These are phyloP conservation scores for Mesoligia furuncula DNA, from an alignment of 2,888 invertebrate species.

Conservation along the genomic window DNA sequence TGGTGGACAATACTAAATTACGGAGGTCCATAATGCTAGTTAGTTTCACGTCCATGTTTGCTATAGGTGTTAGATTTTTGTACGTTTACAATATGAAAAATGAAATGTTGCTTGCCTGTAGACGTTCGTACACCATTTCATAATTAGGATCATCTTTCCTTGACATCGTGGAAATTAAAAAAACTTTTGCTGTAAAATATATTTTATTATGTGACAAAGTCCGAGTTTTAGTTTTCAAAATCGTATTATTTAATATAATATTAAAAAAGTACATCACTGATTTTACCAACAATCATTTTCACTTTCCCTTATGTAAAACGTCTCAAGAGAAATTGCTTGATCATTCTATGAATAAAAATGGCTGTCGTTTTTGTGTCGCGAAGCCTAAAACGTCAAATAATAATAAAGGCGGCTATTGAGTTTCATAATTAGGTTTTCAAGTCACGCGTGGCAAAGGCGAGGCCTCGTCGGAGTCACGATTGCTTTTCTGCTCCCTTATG, in stretches of 20 bases:
- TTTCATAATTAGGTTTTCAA: constrained; percentile 52
- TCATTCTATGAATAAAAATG: constrained; percentile 36
- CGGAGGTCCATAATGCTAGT: constrained; percentile 86
- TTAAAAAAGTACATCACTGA: constrained; percentile 6
- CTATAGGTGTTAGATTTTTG: constrained; percentile 83
- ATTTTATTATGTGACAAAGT: constrained; percentile 41
- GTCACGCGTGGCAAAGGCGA: constrained; percentile 53
- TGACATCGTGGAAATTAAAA: constrained; percentile 8
- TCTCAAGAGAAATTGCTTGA: constrained; percentile 4
- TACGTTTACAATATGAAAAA: constrained; percentile 77
- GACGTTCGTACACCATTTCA: constrained; percentile 38
- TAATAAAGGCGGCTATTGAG: constrained; percentile 47
- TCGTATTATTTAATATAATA: background rate
- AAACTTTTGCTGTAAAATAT: constrained; percentile 25
- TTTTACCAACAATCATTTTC: constrained; percentile 31
- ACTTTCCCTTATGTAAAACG: background rate
- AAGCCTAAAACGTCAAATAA: constrained; percentile 43
- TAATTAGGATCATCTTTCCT: constrained; percentile 35
- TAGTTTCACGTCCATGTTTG: constrained; percentile 85
- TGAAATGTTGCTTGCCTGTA: constrained; percentile 76
- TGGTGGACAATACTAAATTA: constrained; percentile 89
- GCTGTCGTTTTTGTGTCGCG: constrained; percentile 19
- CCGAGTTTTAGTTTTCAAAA: constrained; percentile 41
- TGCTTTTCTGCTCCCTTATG: constrained; percentile 50
- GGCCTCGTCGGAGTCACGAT: constrained; percentile 38